Percentiles rank a stretch among this genome's conserved stretches.
These are phyloP conservation scores for Tokudaia tokunoshimensis DNA, from an alignment of 2,797 vertebrate species.

Conservation along the genomic window DNA sequence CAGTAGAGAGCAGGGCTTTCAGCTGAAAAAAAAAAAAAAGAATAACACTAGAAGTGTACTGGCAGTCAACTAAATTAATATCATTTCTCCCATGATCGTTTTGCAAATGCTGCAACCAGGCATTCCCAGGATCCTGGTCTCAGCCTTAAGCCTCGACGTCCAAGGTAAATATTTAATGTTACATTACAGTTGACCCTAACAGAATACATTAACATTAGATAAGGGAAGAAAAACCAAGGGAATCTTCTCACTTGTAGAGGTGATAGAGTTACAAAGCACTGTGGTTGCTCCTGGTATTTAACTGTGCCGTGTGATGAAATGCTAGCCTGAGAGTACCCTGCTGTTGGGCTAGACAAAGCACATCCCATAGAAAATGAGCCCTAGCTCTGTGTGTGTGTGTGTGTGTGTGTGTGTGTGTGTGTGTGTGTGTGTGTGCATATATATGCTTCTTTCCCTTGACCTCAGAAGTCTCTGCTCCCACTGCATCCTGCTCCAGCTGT, in stretches of 20 bases:
- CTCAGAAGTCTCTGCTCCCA: not conserved
- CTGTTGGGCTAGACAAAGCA: not conserved
- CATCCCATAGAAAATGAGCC: not conserved
- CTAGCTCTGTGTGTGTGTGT: too few species aligned
- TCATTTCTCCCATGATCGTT: not conserved
- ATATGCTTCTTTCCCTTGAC: not conserved
- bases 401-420: too few species aligned
- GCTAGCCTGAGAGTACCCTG: not conserved
- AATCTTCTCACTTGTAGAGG: conserved; percentile 12
- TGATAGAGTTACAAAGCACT: not conserved
- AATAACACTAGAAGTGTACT: not conserved
- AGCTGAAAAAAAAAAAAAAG: not conserved
- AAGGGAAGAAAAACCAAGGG: conserved; percentile 43
- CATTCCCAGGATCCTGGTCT: not conserved
- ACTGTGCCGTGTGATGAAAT: not conserved
- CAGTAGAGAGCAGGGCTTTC: not conserved
- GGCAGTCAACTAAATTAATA: not conserved
- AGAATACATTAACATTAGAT: not conserved
- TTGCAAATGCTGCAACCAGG: not conserved
- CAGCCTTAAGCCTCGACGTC: conserved; percentile 33
- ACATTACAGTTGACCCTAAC: conserved; percentile 38
- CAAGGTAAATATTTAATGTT: conserved; percentile 68
- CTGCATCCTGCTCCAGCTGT: not conserved
- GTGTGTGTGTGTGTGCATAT: too few species aligned
- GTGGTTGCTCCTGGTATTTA: not conserved